These are phyloP conservation scores for Eolophus roseicapilla DNA, from an alignment of 2,113 vertebrate species.

Conservation along the genomic window DNA sequence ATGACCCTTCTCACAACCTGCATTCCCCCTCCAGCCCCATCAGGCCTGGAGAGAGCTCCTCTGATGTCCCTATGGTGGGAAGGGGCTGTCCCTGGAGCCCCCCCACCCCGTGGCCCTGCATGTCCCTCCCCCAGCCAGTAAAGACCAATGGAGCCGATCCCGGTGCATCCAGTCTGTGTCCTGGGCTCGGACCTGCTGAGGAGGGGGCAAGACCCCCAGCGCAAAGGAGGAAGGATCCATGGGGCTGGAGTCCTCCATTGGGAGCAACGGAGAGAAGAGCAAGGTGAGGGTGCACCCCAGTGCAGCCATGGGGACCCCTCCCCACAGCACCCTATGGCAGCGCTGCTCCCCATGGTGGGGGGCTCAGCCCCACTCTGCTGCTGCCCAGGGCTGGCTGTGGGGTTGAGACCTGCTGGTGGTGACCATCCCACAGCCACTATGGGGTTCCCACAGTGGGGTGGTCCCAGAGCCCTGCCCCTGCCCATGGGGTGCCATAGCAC, in stretches of 20 bases:
- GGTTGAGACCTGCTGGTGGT: background rate
- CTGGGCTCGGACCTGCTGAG: background rate
- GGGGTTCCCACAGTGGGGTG: accelerated
- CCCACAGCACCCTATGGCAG: background rate
- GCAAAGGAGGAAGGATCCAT: background rate
- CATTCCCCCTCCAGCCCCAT: background rate
- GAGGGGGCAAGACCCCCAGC: too few species aligned
- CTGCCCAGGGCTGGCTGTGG: background rate
- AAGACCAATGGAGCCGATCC: background rate
- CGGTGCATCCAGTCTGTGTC: background rate
- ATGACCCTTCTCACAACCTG: background rate
- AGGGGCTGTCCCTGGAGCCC: background rate
- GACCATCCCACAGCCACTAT: background rate
- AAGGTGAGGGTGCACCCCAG: accelerated
- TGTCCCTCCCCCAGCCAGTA: background rate
- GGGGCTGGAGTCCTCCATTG: background rate
- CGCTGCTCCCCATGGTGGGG: background rate
- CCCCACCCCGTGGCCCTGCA: background rate
- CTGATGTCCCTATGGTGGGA: background rate
- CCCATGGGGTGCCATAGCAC: background rate
- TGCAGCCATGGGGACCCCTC: background rate
- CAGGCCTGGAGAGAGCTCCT: accelerated
- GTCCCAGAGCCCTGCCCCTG: too few species aligned
- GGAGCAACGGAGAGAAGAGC: background rate
- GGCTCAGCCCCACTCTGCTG: background rate